phyloP scores from a whole-genome alignment of 1,140 invertebrate genomes.

The Pseudoatta argentina region DNA sequence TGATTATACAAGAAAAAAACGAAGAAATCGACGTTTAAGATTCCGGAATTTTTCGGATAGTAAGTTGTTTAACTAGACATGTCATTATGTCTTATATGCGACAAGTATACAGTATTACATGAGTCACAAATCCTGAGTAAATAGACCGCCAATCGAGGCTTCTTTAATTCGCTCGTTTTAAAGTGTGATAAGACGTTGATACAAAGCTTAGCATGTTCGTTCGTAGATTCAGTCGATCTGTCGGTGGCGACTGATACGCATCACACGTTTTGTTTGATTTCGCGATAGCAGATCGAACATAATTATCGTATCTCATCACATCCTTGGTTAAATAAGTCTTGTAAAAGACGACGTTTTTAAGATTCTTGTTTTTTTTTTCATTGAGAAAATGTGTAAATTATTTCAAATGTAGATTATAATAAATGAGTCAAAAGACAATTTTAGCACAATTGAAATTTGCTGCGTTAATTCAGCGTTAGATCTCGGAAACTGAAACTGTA shows the following conservation, averaged over 20 bases:
- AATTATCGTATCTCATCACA: not conserved
- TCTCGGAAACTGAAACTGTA: not conserved
- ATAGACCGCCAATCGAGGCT: conserved; percentile 37
- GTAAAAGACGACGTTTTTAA: not conserved
- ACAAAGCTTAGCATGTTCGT: conserved; percentile 64
- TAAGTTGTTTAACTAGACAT: not conserved
- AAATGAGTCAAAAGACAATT: not conserved
- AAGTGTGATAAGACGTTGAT: conserved; percentile 73
- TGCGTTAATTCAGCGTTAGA: not conserved
- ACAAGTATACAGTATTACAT: conserved; percentile 42
- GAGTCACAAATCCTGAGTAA: conserved; percentile 28
- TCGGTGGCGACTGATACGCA: conserved; percentile 67
- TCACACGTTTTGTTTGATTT: conserved; percentile 63
- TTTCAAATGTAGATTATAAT: not conserved
- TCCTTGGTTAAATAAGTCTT: not conserved
- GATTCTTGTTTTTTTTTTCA: not conserved
- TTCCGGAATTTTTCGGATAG: conserved; percentile 18
- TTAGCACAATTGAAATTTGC: conserved; percentile 2
- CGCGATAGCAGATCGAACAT: not conserved
- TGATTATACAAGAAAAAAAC: not conserved
- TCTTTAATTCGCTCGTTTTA: conserved; percentile 48
- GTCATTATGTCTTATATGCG: not conserved
- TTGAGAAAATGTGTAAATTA: not conserved
- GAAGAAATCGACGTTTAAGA: not conserved
- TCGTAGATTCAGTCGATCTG: conserved; percentile 72